Percentiles rank a stretch among this genome's conserved stretches.
These are phyloP conservation scores for Lanistes nyassanus DNA, from an alignment of 1,140 invertebrate species.

Conservation along the genomic window DNA sequence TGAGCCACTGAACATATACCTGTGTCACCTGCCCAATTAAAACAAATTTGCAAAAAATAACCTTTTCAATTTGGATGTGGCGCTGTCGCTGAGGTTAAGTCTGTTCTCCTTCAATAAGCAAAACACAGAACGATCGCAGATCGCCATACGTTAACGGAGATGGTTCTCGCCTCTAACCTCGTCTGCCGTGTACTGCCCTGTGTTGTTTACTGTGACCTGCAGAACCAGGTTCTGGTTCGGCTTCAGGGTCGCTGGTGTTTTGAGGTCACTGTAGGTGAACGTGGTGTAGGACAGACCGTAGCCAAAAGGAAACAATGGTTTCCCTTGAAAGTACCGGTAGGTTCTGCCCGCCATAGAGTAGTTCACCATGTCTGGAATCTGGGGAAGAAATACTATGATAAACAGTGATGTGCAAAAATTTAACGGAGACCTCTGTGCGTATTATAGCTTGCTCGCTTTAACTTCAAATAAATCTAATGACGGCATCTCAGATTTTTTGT, in stretches of 20 bases:
- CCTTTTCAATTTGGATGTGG: no score
- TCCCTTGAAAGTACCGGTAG: slow-evolving; percentile 59
- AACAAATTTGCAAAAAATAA: background rate
- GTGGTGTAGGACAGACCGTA: slow-evolving; percentile 62
- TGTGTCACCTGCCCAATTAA: slow-evolving; percentile 17
- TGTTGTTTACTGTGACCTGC: slow-evolving; percentile 16
- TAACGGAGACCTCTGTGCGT: background rate
- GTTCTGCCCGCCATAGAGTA: slow-evolving; percentile 62
- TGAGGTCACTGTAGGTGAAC: slow-evolving; percentile 53
- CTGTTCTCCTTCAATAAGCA: no score
- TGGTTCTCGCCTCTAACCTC: slow-evolving; percentile 16
- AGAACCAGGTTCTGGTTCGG: slow-evolving; percentile 9
- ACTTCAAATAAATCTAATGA: no score
- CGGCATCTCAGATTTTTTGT: background rate
- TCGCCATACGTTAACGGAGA: no score
- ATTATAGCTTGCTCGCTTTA: no score
- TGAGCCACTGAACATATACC: slow-evolving; percentile 19
- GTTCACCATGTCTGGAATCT: slow-evolving; percentile 61
- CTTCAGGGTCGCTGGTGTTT: background rate
- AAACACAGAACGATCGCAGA: no score
- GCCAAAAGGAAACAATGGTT: slow-evolving; percentile 61
- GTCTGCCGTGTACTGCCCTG: slow-evolving; percentile 13
- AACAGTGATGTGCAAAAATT: background rate
- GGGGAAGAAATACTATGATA: slow-evolving; percentile 16
- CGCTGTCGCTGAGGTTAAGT: no score